A percentile compares a stretch with the other conserved stretches of the same genome.
Conservation (phyloP, 2,888 invertebrate genomes). For the Drosophila anomelani region DNA sequence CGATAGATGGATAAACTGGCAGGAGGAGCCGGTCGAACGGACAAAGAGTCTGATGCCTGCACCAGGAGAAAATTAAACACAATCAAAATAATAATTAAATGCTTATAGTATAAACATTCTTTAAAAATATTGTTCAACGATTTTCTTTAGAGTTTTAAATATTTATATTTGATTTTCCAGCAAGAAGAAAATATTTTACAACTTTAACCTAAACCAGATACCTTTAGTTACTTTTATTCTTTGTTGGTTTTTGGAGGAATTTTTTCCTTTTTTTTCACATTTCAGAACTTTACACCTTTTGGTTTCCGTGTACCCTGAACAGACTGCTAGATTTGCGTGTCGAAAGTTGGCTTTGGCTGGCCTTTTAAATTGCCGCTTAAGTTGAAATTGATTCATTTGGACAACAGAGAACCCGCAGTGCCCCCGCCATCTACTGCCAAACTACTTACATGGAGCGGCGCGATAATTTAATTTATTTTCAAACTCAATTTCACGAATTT, state of each 20-base stretch:
- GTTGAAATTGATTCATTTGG: conserved; percentile 76
- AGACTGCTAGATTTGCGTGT: conserved; percentile 55
- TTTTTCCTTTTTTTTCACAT: too few species aligned
- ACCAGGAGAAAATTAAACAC: neutral
- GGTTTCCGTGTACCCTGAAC: neutral
- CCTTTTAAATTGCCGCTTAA: conserved; percentile 75
- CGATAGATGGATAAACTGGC: conserved; percentile 50
- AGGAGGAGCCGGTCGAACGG: conserved; percentile 26
- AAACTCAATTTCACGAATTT: conserved; percentile 72
- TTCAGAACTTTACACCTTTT: neutral
- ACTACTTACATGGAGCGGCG: conserved; percentile 67
- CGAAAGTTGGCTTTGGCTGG: conserved; percentile 65
- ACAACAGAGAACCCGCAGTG: conserved; percentile 32
- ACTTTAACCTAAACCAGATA: too few species aligned
- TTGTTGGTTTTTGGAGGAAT: too few species aligned
- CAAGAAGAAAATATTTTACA: too few species aligned
- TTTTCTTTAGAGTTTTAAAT: too few species aligned
- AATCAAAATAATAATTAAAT: neutral
- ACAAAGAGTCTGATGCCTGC: neutral
- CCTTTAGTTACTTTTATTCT: too few species aligned
- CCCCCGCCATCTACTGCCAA: conserved; percentile 15
- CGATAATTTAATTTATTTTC: conserved; percentile 78
- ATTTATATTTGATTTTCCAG: too few species aligned
- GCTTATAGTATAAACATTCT: too few species aligned
- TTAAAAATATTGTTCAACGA: too few species aligned